A percentile compares a stretch with the other conserved stretches of the same genome.
Conservation (phyloP, 2,888 invertebrate species). For the Parnassius glacialis region DNA sequence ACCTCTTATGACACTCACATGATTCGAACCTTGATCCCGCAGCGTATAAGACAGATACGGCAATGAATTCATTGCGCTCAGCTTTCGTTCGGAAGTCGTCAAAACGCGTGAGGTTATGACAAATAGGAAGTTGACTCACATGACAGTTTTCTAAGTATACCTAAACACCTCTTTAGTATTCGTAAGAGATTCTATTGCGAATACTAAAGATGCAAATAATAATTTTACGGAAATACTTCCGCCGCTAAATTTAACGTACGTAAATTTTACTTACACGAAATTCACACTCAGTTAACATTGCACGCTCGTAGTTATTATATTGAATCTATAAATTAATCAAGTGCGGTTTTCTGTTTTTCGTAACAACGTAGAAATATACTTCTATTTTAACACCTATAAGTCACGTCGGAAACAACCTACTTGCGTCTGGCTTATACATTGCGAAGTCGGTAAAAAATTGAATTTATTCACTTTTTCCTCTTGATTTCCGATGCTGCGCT, state of each 20-base stretch:
- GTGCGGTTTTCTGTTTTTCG: slow-evolving; percentile 7
- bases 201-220: neutral
- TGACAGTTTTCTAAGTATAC: slow-evolving; percentile 37
- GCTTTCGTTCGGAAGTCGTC: too few species aligned
- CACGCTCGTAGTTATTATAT: neutral
- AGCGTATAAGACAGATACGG: too few species aligned
- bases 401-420: neutral
- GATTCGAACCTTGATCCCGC: too few species aligned
- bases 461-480: too few species aligned
- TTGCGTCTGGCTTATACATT: slow-evolving; percentile 4
- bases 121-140: slow-evolving; percentile 57
- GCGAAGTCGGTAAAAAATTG: neutral
- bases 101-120: slow-evolving; percentile 25
- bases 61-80: too few species aligned
- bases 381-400: slow-evolving; percentile 7
- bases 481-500: too few species aligned
- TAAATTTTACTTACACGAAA: neutral
- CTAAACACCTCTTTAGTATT: slow-evolving; percentile 60
- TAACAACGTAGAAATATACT: slow-evolving; percentile 1
- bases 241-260: slow-evolving; percentile 6
- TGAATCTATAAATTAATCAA: slow-evolving; percentile 10
- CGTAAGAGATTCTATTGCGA: slow-evolving; percentile 34
- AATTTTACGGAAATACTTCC: slow-evolving; percentile 18
- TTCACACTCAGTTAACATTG: neutral
- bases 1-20: too few species aligned